phyloP scores from a whole-genome alignment of 37 sponge, comb jelly and placozoan genomes.

The Theonella swinhoei region DNA sequence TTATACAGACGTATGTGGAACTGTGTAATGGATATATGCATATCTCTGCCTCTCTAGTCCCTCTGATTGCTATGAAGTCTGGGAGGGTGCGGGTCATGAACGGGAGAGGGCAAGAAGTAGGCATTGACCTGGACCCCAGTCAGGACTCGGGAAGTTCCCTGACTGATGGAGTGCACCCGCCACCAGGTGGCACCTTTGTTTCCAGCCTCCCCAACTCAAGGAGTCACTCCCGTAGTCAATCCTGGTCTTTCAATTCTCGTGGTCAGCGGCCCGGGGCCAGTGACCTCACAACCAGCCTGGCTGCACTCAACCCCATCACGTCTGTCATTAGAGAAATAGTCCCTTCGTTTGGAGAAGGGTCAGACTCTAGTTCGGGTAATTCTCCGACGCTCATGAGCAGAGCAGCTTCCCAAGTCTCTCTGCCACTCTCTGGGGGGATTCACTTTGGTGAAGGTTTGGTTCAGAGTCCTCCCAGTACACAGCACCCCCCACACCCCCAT shows the following conservation, averaged over 20 bases:
- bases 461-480: slow-evolving; percentile 2
- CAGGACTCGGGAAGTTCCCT: too few species aligned
- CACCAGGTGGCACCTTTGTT: too few species aligned
- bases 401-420: not conserved
- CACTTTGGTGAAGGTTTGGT: not conserved
- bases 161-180: too few species aligned
- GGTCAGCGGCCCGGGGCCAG: slow-evolving; percentile 25
- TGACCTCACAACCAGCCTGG: slow-evolving; percentile 37
- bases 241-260: slow-evolving; percentile 73
- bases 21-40: too few species aligned
- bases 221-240: slow-evolving; percentile 68
- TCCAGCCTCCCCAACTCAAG: too few species aligned
- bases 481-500: not conserved
- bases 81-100: slow-evolving; percentile 9
- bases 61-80: slow-evolving; percentile 49
- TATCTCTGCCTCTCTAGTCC: too few species aligned
- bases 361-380: not conserved
- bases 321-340: slow-evolving; percentile 64
- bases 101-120: slow-evolving; percentile 12
- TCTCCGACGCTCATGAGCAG: slow-evolving; percentile 2
- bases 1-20: too few species aligned
- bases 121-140: slow-evolving; percentile 40
- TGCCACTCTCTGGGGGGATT: not conserved
- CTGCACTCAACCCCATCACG: slow-evolving; percentile 36
- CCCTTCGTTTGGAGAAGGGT: slow-evolving; percentile 32